Base-by-base conservation (phyloP, 1,140 invertebrate genomes). In the Drosophila persimilis region DNA sequence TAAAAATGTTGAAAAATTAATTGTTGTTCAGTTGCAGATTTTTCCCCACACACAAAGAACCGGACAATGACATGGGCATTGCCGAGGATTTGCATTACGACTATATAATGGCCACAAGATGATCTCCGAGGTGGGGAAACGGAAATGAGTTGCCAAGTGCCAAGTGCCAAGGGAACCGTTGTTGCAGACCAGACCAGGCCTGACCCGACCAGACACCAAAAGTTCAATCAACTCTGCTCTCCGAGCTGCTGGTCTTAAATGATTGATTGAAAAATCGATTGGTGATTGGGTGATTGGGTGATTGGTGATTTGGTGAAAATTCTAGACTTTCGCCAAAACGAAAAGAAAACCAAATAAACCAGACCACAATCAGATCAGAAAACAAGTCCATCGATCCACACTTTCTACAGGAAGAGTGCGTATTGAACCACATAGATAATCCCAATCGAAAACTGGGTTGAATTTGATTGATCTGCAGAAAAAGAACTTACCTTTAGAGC, bases 111-210 rank as follows among this genome's bases (percentile, higher is more conserved):
- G 53, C 59, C 7, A 39, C 35, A 48, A 70, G 57, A 73, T 70
- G 46, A 64, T 65, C 59, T 70, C 24, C 11, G 31, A 3, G 3
- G 8, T 35, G 31, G 65, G 60, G 59, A 67, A 73, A 64, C 80
- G 80, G 80, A 84, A 84, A 85, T 84, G 80, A 84, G 80, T 84
- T 53, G 80, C 48, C 80, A 58, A 63, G 35, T 39, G 35, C 46
- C 53, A 39, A 24, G 66, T 39, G 35, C 46, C 53, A 39, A 24
- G 66, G 29, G 57, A 59, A 67, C 80, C 80, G 76, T 84, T 76
- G 60, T 39, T 3, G 35, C 35, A 39, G 35, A 39, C 11, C 35
- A 39, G 35, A 39, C 35, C 0, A 2, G 17, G n/a, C n/a, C n/a
- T n/a, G n/a, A 17, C 17, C 35, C 13, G 29, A 31, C 31, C 4